Base-by-base conservation (phyloP, 2,888 invertebrate species). In the Bruchidius siliquastri region DNA sequence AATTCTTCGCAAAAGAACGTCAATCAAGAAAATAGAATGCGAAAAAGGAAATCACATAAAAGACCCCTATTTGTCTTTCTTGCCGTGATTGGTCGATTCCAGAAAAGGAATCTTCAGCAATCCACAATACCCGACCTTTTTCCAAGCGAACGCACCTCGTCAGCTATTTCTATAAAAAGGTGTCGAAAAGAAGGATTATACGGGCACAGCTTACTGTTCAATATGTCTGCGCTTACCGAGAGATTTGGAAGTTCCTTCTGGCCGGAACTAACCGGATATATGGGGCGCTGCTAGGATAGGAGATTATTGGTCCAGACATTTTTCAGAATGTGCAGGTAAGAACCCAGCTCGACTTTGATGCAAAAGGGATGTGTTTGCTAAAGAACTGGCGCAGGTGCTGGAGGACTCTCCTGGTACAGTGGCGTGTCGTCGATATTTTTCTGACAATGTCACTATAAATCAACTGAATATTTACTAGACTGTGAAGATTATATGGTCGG, bases 171-270 rank as follows among this genome's bases (percentile, higher is more conserved):
- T 49, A 49, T 49, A 49, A 49, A 49, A 49, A 49, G 49, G 49
- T 49, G 49, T 49, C 49, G 49, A 49, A 49, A 49, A 49, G 49
- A 49, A 8, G 49, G 49, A 49, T 49, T 49, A 49, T 49, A 13
- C 49, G 49, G 49, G 49, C 18, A 13, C 49, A 49, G 49, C 49
- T 49, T 49, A 49, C 49, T 49, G 49, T 68, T 68, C 68, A 68
- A 68, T 21, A 68, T 68, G 68, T 68, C 21, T 68, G 22, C 68
- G 68, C 68, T 21, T 22, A 21, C 68, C 18, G 20, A 21, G 68
- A 68, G 68, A 68, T 68, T 68, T 68, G 68, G 20, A 68, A 68
- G 21, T 68, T 68, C 68, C 68, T 68, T 68, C 22, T 68, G 20
- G 68, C 49, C 49, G 49, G 49, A 49, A 49, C 49, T 49, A 49